phyloP scores from a whole-genome alignment of 2,113 vertebrate genomes.

The Neolamprologus brichardi region DNA sequence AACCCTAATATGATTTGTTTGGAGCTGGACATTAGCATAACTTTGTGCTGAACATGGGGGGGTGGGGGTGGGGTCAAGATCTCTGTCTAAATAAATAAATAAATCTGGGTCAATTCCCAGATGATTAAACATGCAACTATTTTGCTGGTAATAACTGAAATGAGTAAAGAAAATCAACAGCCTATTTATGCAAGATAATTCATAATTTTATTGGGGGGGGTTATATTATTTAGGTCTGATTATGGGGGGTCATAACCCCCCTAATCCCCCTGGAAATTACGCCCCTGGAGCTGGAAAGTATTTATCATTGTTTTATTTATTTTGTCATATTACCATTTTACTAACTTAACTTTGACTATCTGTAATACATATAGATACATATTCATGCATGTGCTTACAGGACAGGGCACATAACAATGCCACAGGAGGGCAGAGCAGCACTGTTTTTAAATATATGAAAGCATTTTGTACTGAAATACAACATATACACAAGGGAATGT shows the following conservation, averaged over 20 bases:
- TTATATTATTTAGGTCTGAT: not conserved
- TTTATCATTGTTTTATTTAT: not conserved
- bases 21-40: not conserved
- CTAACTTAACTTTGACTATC: not conserved
- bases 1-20: not conserved
- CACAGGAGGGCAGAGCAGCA: not conserved
- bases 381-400: not conserved
- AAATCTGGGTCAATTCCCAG: not conserved
- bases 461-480: not conserved
- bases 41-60: not conserved
- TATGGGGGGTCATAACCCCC: fast-evolving
- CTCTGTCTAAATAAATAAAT: not conserved
- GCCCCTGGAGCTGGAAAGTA: fast-evolving
- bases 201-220: not conserved
- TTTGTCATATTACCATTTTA: not conserved
- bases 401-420: not conserved
- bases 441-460: not conserved
- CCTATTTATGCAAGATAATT: not conserved
- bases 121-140: not conserved
- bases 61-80: fast-evolving
- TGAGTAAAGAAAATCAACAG: not conserved
- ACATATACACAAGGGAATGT: not conserved
- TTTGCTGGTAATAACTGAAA: not conserved
- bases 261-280: not conserved
- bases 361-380: not conserved